Conservation (phyloP, 2,797 vertebrate genomes). For the Trichosurus vulpecula region DNA sequence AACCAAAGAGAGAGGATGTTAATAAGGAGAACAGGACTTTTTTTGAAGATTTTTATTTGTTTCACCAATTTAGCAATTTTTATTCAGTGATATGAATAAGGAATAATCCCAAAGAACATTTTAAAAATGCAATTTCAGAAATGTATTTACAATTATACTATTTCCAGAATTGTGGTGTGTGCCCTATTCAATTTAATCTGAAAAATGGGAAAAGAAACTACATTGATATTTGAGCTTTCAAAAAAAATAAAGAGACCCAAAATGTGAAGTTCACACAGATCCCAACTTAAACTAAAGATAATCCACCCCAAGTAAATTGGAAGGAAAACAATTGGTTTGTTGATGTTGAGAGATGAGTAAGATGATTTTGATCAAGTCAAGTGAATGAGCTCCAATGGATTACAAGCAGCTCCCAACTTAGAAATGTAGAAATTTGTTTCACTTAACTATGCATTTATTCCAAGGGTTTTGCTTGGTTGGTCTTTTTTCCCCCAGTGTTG, state of each 20-base stretch:
- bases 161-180: neutral
- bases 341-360: neutral
- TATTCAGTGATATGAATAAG: neutral
- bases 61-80: neutral
- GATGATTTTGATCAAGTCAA: neutral
- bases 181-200: neutral
- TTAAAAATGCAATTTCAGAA: neutral
- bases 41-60: neutral
- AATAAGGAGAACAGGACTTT: neutral
- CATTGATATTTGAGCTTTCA: neutral
- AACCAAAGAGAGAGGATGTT: neutral
- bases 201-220: neutral
- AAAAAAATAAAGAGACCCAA: neutral
- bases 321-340: neutral
- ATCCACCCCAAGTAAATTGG: neutral
- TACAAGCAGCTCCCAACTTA: neutral
- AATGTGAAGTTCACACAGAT: neutral
- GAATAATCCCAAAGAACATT: neutral
- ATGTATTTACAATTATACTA: neutral
- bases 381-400: neutral
- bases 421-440: neutral
- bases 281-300: neutral
- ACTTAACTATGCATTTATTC: too few species aligned
- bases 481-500: too few species aligned
- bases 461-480: too few species aligned